Evolutionary conservation across 2,888 invertebrate species (phyloP).

Genomic region (Hedychridium roseum): DNA sequence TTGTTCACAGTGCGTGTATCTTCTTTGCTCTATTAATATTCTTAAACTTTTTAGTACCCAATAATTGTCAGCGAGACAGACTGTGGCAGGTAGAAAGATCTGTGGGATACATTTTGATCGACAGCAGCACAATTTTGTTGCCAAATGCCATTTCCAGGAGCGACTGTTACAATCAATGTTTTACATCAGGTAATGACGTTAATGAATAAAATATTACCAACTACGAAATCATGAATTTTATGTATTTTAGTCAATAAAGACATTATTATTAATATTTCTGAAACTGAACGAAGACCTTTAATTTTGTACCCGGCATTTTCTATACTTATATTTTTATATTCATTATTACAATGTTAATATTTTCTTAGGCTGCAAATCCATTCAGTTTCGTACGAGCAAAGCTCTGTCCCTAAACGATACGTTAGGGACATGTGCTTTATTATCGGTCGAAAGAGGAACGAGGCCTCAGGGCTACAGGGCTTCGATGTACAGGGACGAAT

Average conservation of each 20-base stretch:
- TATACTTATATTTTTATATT: too few species aligned
- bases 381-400: slow-evolving; percentile 50
- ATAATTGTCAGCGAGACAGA: slow-evolving; percentile 66
- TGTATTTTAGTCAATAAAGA: too few species aligned
- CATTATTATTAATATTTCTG: too few species aligned
- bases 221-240: too few species aligned
- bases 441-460: slow-evolving; percentile 76
- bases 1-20: too few species aligned
- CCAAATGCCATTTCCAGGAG: slow-evolving; percentile 70
- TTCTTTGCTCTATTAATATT: too few species aligned
- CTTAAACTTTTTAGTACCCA: slow-evolving; percentile 62
- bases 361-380: slow-evolving; percentile 53
- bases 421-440: slow-evolving; percentile 75
- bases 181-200: slow-evolving; percentile 50
- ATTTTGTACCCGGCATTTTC: too few species aligned
- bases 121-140: slow-evolving; percentile 71
- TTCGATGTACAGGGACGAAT: slow-evolving; percentile 79
- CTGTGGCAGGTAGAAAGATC: slow-evolving; percentile 82
- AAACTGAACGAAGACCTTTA: too few species aligned
- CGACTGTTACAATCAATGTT: slow-evolving; percentile 70
- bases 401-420: slow-evolving; percentile 59
- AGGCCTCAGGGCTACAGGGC: slow-evolving; percentile 81
- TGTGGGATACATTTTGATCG: slow-evolving; percentile 77
- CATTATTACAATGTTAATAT: too few species aligned
- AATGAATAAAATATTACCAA: too few species aligned